These are phyloP conservation scores for Tromatobia lineatoria DNA, from an alignment of 2,888 invertebrate genomes.

Conservation along the genomic window DNA sequence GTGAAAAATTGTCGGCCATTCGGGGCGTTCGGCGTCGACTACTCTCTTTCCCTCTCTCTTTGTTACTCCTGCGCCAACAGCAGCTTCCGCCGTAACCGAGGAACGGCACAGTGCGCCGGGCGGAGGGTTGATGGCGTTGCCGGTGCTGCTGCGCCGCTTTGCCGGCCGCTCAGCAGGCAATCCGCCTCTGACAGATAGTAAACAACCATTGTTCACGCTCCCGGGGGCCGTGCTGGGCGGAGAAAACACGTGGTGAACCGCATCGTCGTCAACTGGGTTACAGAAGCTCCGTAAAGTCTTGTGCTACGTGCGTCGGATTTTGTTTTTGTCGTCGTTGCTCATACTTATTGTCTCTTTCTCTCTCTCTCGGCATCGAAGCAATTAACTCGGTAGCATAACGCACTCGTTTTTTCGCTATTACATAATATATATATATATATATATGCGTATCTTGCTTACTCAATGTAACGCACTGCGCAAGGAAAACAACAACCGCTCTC, in stretches of 20 bases:
- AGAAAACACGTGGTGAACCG: conserved; percentile 58
- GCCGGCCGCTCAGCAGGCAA: conserved; percentile 24
- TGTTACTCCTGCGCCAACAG: background rate
- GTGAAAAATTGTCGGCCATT: conserved; percentile 70
- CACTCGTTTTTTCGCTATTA: conserved; percentile 9
- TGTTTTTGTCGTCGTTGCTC: background rate
- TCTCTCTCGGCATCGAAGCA: background rate
- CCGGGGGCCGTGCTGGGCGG: conserved; percentile 31
- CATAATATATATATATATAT: no score
- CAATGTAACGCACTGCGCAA: conserved; percentile 31
- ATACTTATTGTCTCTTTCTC: background rate
- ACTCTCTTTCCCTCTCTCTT: conserved; percentile 22
- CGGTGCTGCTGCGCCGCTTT: conserved; percentile 3
- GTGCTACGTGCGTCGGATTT: background rate
- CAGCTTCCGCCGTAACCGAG: background rate
- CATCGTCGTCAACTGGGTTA: conserved; percentile 28
- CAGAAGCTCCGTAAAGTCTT: conserved; percentile 10
- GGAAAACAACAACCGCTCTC: conserved; percentile 42
- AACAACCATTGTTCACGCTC: conserved; percentile 74
- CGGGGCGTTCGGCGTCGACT: conserved; percentile 48
- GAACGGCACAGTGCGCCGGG: background rate
- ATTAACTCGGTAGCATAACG: conserved; percentile 7
- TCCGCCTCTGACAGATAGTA: conserved; percentile 78
- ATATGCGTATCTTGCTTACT: background rate
- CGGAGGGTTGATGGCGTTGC: conserved; percentile 4